Conservation (phyloP, 2,113 vertebrate genomes). For the Phalacrocorax aristotelis region DNA sequence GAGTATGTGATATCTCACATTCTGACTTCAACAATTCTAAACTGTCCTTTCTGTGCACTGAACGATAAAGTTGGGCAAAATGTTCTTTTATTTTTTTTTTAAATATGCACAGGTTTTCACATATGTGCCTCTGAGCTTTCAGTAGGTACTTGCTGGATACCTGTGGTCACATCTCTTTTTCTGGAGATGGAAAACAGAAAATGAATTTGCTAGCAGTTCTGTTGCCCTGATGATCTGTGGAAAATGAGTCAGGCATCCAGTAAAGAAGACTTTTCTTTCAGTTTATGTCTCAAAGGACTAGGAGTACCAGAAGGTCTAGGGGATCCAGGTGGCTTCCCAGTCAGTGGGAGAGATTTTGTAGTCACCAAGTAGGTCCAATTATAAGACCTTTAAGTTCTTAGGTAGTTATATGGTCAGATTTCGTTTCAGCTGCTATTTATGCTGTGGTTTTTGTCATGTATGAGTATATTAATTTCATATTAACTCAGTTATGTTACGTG, state of each 20-base stretch:
- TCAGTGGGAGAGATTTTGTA: not conserved
- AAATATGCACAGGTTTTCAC: not conserved
- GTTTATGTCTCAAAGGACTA: not conserved
- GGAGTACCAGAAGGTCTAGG: not conserved
- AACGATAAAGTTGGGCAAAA: not conserved
- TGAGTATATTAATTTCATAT: not conserved
- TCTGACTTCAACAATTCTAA: not conserved
- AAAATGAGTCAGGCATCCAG: not conserved
- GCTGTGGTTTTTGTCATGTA: not conserved
- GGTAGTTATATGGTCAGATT: not conserved
- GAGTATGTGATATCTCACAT: not conserved
- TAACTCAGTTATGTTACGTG: not conserved
- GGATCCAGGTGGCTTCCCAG: not conserved
- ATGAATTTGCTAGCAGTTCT: not conserved
- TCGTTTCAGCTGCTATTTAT: not conserved
- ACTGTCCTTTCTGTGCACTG: not conserved
- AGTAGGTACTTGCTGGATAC: not conserved
- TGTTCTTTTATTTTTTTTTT: not conserved
- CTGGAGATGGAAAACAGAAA: not conserved
- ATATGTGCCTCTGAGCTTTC: not conserved
- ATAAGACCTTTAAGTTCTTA: not conserved
- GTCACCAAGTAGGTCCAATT: not conserved
- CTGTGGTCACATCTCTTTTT: not conserved
- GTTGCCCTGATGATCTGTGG: not conserved
- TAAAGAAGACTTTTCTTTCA: not conserved